Base-by-base conservation (phyloP, 2,113 vertebrate genomes). In the Hymenochirus boettgeri region DNA sequence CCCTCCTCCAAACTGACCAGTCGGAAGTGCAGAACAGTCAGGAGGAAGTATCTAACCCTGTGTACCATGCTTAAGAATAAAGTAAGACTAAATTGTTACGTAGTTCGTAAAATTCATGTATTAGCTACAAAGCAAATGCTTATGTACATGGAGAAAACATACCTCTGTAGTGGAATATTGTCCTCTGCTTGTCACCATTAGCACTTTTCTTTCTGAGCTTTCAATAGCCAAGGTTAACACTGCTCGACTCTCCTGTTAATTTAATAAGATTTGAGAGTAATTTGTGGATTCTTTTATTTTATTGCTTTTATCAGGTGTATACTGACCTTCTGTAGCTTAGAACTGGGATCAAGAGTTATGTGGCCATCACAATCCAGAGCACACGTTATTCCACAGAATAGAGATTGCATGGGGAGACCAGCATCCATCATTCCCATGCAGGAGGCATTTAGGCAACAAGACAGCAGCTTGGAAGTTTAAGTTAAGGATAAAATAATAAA, bases 341-440 rank as follows among this genome's bases (percentile, higher is more conserved):
- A 69, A 0, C 84, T 89, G 61, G 95, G 94, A 71, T 97, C 94
- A 0, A 91, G 85, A 45, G 84, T 25, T n/a, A 97, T 85, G 22
- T 70, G 56, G 0, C 88, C 89, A 0, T 91, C 80, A 0, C 76
- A 3, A 37, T 82, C 72, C 25, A 98, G 84, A 57, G 88, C 89
- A 2, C 95, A 98, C 5, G 92, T 92, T 55, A 98, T 80, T 0
- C 93, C 91, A 0, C 93, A 96, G 80, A 98, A 98, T 26, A 97
- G 84, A n/a, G 85, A 70, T 3, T 72, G 64, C 80, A 94, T 90
- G 0, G 93, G 90, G 64, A 97, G 78, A 2, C 93, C 94, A 0
- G 93, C 89, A 0, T 98, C 94, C 86, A 97, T 89, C 21, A 97
- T 65, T 1, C 87, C 91, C 88, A 95, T 88, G 69, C 94, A 96